A percentile compares a stretch with the other conserved stretches of the same genome.
Conservation (phyloP, 2,888 invertebrate genomes). For the Odontothrips loti region DNA sequence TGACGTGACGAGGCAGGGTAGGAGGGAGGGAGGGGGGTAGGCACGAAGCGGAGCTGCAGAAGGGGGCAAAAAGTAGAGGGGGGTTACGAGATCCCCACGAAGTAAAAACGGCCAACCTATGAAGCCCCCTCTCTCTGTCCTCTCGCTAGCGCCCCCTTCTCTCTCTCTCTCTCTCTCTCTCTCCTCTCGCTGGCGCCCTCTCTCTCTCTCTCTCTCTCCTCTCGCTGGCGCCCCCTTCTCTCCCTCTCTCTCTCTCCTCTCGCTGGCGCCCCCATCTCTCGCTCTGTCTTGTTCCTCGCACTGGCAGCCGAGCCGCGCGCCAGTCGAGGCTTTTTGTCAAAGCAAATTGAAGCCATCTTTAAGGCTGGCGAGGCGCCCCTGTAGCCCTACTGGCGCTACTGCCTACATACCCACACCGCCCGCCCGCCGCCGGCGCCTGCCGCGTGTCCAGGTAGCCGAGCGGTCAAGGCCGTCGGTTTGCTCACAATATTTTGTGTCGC, state of each 20-base stretch:
- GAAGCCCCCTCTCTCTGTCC: neutral
- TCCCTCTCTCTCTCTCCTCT: too few relatives aligned
- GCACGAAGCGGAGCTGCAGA: neutral
- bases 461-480: too few relatives aligned
- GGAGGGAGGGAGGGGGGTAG: neutral
- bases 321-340: slow-evolving; percentile 13
- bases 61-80: slow-evolving; percentile 11
- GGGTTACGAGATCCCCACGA: neutral
- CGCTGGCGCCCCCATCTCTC: too few relatives aligned
- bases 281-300: too few relatives aligned
- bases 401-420: neutral
- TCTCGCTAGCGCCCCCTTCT: neutral
- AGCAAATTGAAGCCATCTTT: slow-evolving; percentile 26
- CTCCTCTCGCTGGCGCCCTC: too few relatives aligned
- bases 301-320: neutral
- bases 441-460: too few relatives aligned
- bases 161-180: too few relatives aligned
- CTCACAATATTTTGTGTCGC: too few relatives aligned
- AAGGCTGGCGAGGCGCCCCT: neutral
- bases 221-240: neutral
- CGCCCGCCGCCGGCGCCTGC: too few relatives aligned
- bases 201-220: too few relatives aligned
- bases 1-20: neutral
- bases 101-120: neutral
- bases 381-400: neutral